Evolutionary conservation across 2,888 invertebrate genomes (phyloP).

Genomic region (Drosophila emarginata): DNA sequence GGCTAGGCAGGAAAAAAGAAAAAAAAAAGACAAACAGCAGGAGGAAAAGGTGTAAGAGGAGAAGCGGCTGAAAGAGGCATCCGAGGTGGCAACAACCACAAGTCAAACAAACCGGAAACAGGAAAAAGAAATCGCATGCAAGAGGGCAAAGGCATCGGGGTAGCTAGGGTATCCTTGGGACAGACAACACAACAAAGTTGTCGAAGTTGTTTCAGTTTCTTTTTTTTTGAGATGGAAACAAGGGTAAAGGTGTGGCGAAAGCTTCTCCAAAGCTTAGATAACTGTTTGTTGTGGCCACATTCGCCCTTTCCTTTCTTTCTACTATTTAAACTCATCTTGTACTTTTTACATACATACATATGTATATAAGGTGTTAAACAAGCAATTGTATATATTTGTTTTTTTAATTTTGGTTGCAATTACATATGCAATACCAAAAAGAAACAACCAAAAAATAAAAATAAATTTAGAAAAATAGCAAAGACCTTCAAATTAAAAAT

Average conservation of each 20-base stretch:
- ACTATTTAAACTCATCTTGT: background rate
- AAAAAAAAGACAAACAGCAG: constrained; percentile 31
- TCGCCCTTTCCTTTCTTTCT: constrained; percentile 1
- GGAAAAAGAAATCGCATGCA: constrained; percentile 60
- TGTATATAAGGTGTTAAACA: constrained; percentile 61
- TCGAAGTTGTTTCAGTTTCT: constrained; percentile 37
- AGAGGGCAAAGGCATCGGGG: background rate
- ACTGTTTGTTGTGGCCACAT: constrained; percentile 40
- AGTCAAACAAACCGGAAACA: constrained; percentile 65
- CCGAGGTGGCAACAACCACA: constrained; percentile 50
- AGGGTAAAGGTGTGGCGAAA: background rate
- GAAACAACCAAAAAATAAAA: constrained; percentile 41
- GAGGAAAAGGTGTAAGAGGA: constrained; percentile 11
- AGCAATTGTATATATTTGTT: constrained; percentile 32
- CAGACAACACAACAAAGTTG: constrained; percentile 58
- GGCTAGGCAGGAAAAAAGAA: constrained; percentile 4
- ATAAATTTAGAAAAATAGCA: background rate
- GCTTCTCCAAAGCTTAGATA: constrained; percentile 36
- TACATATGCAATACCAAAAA: constrained; percentile 60
- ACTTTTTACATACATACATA: constrained; percentile 24
- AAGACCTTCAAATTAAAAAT: constrained; percentile 37
- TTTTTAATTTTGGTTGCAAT: constrained; percentile 44
- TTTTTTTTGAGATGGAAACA: constrained; percentile 4
- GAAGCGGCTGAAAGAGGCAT: background rate
- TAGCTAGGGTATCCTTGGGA: background rate